Evolutionary conservation across 2,113 vertebrate species (phyloP), one percentile per base, ranked within the genome.

Genomic region (Suricata suricatta): DNA sequence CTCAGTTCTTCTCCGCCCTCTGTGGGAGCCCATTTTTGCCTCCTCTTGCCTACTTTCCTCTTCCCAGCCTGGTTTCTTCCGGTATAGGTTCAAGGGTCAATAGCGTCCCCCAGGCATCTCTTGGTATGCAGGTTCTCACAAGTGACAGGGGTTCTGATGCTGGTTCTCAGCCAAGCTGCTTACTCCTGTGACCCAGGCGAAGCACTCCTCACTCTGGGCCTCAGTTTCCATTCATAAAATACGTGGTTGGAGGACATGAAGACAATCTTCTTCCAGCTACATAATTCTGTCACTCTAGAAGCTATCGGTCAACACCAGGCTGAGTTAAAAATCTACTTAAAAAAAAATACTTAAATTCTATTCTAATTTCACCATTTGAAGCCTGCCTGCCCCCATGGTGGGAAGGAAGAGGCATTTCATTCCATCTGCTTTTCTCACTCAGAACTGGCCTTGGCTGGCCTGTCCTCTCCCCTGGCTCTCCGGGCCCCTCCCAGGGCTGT

Each of bases 351-450:
- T 54, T 21, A 60, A 19, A 52, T 54, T 90, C 29, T 5, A 9
- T 60, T 54, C 3, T n/a, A 29, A 71, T 80, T 19, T 68, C 33
- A 35, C 35, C 54, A 9, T 16, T 3, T 23, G 15, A 19, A 54
- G 95, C 44, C 85, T 76, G 93, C 76, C 47, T 68, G 54, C n/a
- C 12, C 35, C 54, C 69, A 3, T 23, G 1, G 7, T 8, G 23
- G 77, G 92, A 88, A 85, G 89, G 47, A 79, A 84, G 95, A 92
- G 41, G 74, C 47, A 31, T 76, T 33, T 44, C 11, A 3, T 47
- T 68, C 50, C 57, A 33, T 72, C 86, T 92, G 95, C 96, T 93
- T 95, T 96, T 77, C 83, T 95, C 84, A 50, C 69, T 96, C 60
- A n/a, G 54, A 21, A 5, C 76, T 77, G 96, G 92, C 91, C 85